Evolutionary conservation across 2,888 invertebrate genomes (phyloP).

Genomic region (Caenorhabditis imperialis): DNA sequence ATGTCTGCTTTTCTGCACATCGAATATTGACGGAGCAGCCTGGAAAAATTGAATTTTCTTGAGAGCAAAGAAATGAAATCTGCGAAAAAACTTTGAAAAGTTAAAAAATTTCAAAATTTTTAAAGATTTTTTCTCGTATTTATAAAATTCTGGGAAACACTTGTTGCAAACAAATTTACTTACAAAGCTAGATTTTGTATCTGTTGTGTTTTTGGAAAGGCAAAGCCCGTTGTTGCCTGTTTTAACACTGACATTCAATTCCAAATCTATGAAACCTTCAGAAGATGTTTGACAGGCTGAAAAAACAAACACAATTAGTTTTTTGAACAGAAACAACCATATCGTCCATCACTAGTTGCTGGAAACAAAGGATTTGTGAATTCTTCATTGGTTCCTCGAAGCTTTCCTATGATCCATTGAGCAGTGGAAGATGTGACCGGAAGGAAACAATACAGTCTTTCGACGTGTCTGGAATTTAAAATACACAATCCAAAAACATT

Average conservation of each 20-base stretch:
- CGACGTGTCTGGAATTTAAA: slow-evolving; percentile 19
- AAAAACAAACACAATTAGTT: slow-evolving; percentile 1
- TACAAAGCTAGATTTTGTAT: neutral
- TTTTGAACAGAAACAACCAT: no score
- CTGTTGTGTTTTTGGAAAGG: neutral
- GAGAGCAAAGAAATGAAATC: no score
- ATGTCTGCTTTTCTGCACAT: slow-evolving; percentile 12
- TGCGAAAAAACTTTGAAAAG: no score
- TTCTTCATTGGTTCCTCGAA: slow-evolving; percentile 32
- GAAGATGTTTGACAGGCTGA: slow-evolving; percentile 35
- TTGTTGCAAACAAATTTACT: no score
- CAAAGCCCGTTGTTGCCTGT: slow-evolving; percentile 1
- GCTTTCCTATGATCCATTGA: slow-evolving; percentile 22
- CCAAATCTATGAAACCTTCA: slow-evolving; percentile 38
- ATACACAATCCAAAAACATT: neutral
- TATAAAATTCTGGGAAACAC: no score
- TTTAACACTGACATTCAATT: slow-evolving; percentile 29
- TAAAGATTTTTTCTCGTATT: no score
- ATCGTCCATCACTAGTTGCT: slow-evolving; percentile 37
- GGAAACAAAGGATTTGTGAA: slow-evolving; percentile 40
- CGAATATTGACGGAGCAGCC: slow-evolving; percentile 21
- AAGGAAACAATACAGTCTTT: slow-evolving; percentile 35
- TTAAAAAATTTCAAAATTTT: no score
- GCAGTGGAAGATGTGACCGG: slow-evolving; percentile 40
- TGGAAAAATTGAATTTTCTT: neutral